phyloP scores from a whole-genome alignment of 2,113 vertebrate species.

The Campylorhamphus procurvoides region DNA sequence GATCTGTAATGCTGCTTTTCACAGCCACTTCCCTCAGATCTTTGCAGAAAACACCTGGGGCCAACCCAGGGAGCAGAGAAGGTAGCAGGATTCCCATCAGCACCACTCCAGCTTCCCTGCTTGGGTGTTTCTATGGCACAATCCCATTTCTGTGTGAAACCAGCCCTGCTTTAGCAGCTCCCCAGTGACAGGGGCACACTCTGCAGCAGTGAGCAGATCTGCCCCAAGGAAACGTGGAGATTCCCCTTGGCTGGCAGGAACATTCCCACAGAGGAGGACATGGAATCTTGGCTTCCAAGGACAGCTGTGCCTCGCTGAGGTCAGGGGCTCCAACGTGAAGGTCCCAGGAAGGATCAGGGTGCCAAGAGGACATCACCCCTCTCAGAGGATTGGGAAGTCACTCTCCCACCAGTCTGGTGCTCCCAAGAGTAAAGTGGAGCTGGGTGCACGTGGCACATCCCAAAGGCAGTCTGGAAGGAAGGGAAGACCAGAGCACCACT shows the following conservation, averaged over 20 bases:
- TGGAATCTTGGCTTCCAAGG: neutral
- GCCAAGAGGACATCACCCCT: neutral
- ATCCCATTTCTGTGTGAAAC: neutral
- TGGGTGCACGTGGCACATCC: neutral
- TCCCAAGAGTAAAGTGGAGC: neutral
- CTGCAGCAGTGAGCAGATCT: neutral
- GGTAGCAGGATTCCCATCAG: neutral
- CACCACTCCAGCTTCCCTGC: neutral
- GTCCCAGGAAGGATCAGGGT: neutral
- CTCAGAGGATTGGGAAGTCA: neutral
- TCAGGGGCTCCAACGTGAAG: neutral
- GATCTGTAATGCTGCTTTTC: neutral
- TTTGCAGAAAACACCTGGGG: neutral
- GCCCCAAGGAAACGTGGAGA: neutral
- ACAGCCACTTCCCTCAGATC: neutral
- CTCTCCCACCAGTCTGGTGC: neutral
- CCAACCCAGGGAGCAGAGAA: neutral
- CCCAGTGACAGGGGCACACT: fast-evolving
- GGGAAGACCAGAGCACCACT: neutral
- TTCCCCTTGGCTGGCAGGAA: neutral
- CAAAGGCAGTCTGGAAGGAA: neutral
- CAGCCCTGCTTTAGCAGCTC: neutral
- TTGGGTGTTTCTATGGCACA: neutral
- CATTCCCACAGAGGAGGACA: neutral
- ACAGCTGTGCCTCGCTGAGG: neutral